These are phyloP conservation scores for Zaprionus kolodkinae DNA, from an alignment of 1,140 invertebrate species.

Conservation along the genomic window DNA sequence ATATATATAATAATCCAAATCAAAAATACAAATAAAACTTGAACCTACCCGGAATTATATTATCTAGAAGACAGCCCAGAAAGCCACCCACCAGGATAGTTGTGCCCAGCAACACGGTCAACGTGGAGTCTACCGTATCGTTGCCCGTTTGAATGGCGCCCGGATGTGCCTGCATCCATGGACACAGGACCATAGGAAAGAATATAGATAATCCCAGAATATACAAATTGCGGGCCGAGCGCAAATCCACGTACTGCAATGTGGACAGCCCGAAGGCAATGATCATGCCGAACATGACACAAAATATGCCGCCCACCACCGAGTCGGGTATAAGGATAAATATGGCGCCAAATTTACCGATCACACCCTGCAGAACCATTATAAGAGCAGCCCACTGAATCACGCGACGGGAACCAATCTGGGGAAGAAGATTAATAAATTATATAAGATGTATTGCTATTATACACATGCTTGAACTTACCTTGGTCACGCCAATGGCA, in stretches of 20 bases:
- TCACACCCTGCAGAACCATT: constrained; percentile 92
- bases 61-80: constrained; percentile 92
- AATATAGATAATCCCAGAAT: constrained; percentile 95
- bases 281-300: constrained; percentile 95
- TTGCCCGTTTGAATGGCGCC: constrained; percentile 89
- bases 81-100: constrained; percentile 93
- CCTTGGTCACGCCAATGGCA: constrained; percentile 91
- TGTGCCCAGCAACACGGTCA: constrained; percentile 92
- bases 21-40: neutral
- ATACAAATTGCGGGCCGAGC: constrained; percentile 93
- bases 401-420: constrained; percentile 94
- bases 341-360: constrained; percentile 93
- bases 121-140: constrained; percentile 89
- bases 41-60: constrained; percentile 91
- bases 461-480: constrained; percentile 49
- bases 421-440: neutral
- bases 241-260: constrained; percentile 92
- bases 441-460: neutral
- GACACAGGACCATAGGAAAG: constrained; percentile 91
- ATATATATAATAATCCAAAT: neutral
- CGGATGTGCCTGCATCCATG: constrained; percentile 90
- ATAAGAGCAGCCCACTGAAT: constrained; percentile 91
- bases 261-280: constrained; percentile 92
- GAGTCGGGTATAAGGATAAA: constrained; percentile 96
- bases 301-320: constrained; percentile 94